Conservation (phyloP, 2,888 invertebrate genomes). For the Cantharis rustica region DNA sequence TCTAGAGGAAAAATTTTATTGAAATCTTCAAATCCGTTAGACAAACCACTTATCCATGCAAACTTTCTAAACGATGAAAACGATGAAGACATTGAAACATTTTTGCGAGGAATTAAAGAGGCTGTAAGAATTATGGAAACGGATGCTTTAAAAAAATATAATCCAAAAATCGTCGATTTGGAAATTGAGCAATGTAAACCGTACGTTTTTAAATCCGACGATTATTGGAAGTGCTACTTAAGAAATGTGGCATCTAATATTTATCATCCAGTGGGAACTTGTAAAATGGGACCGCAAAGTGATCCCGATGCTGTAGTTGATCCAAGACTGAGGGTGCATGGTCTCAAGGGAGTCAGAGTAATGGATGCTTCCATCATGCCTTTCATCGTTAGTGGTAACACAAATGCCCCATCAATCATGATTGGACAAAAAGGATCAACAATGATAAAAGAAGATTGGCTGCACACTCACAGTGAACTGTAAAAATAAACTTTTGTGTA, state of each 20-base stretch:
- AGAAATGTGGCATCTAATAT: slow-evolving; percentile 24
- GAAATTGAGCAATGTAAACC: slow-evolving; percentile 49
- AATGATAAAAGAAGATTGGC: slow-evolving; percentile 53
- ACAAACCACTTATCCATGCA: slow-evolving; percentile 64
- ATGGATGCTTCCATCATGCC: slow-evolving; percentile 87
- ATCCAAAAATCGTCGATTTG: slow-evolving; percentile 49
- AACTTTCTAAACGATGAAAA: slow-evolving; percentile 64
- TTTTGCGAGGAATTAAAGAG: slow-evolving; percentile 58
- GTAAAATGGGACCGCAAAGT: slow-evolving; percentile 76
- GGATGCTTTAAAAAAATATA: slow-evolving; percentile 49
- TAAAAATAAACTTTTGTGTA: background rate
- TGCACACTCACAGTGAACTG: slow-evolving; percentile 27
- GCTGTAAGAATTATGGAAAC: slow-evolving; percentile 54
- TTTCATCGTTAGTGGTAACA: slow-evolving; percentile 63
- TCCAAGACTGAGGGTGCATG: slow-evolving; percentile 67
- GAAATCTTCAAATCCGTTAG: slow-evolving; percentile 60
- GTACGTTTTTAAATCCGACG: slow-evolving; percentile 46
- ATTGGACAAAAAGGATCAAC: slow-evolving; percentile 60
- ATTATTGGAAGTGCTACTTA: slow-evolving; percentile 62
- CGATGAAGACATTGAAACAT: slow-evolving; percentile 57
- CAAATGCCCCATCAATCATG: slow-evolving; percentile 58
- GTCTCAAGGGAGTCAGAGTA: slow-evolving; percentile 69
- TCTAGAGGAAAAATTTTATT: slow-evolving; percentile 62
- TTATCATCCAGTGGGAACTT: slow-evolving; percentile 46
- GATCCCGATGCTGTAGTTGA: slow-evolving; percentile 78